phyloP scores from a whole-genome alignment of 2,797 vertebrate species.

The Gymnothorax reevesii region DNA sequence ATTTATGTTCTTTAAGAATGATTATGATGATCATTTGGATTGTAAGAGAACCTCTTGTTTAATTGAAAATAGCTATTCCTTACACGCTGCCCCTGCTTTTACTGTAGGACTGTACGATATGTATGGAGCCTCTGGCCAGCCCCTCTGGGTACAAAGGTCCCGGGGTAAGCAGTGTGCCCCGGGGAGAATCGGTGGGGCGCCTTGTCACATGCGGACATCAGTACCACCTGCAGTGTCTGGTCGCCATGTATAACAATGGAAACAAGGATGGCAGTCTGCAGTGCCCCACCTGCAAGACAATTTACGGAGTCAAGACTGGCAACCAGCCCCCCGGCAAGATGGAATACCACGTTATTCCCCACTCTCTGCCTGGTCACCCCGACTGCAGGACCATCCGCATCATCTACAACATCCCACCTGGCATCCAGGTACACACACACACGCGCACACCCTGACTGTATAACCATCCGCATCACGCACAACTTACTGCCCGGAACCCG shows the following conservation, averaged over 20 bases:
- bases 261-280: conserved; percentile 97
- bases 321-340: conserved; percentile 98
- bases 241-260: conserved; percentile 97
- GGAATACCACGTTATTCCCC: conserved; percentile 96
- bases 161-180: conserved; percentile 72
- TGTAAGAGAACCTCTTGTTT: background rate
- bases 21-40: background rate
- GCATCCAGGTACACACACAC: conserved; percentile 84
- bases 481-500: background rate
- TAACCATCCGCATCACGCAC: background rate
- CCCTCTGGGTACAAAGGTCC: conserved; percentile 92
- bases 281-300: conserved; percentile 96
- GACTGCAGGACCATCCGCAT: conserved; percentile 97
- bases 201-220: conserved; percentile 86
- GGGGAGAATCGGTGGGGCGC: conserved; percentile 85
- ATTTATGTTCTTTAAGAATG: background rate
- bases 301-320: conserved; percentile 94
- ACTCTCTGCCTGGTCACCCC: conserved; percentile 88
- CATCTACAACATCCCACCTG: conserved; percentile 95
- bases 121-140: conserved; percentile 88
- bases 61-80: background rate
- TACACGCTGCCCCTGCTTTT: background rate
- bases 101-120: conserved; percentile 90
- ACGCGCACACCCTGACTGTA: background rate
- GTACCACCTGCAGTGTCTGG: conserved; percentile 93